These are phyloP conservation scores for Lysiphlebus fabarum DNA, from an alignment of 1,140 invertebrate species.

Conservation along the genomic window DNA sequence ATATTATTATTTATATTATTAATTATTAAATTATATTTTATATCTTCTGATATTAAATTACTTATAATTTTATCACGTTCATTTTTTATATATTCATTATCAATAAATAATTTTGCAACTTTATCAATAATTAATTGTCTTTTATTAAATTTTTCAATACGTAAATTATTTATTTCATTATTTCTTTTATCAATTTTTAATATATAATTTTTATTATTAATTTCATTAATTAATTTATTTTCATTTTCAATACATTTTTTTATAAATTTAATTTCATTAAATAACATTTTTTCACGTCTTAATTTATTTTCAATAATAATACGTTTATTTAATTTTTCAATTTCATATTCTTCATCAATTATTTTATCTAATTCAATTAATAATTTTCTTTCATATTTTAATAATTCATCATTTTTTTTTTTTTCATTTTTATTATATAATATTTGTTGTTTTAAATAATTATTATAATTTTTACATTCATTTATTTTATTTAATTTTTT, in stretches of 20 bases:
- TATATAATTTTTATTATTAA: conserved; percentile 23
- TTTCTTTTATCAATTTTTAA: conserved; percentile 27
- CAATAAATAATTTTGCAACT: conserved; percentile 29
- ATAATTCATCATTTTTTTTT: conserved; percentile 24
- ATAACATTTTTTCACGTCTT: conserved; percentile 28
- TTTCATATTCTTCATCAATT: conserved; percentile 31
- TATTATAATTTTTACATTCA: conserved; percentile 25
- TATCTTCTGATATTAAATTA: conserved; percentile 39
- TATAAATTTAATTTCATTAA: conserved; percentile 22
- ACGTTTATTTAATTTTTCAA: conserved; percentile 19
- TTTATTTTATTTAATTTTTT: not conserved
- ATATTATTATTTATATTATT: conserved; percentile 26
- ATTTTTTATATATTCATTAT: conserved; percentile 18
- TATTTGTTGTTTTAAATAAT: conserved; percentile 33
- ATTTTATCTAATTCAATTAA: conserved; percentile 32
- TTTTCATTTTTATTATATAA: conserved; percentile 26
- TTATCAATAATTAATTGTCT: conserved; percentile 28
- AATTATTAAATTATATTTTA: conserved; percentile 25
- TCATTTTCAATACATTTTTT: conserved; percentile 2
- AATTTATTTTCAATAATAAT: conserved; percentile 22
- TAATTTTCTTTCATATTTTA: conserved; percentile 28
- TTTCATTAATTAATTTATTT: not conserved
- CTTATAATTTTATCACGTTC: conserved; percentile 30
- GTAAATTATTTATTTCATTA: conserved; percentile 25
- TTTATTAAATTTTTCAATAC: conserved; percentile 17